Evolutionary conservation across 2,113 vertebrate genomes (phyloP), one percentile per base, ranked within the genome.

Genomic region (Proterorhinus semilunaris): DNA sequence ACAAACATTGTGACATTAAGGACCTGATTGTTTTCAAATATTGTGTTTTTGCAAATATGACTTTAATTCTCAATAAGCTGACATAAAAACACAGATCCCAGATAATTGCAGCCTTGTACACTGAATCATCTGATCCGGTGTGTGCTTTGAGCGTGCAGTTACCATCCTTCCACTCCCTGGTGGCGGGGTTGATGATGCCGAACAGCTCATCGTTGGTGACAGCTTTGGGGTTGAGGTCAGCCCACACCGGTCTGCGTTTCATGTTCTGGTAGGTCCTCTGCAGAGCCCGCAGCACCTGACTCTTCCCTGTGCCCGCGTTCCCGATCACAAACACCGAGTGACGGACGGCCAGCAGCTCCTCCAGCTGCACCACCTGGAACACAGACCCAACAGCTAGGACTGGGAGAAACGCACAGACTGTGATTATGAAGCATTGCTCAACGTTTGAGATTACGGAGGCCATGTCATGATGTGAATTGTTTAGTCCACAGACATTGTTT

Each of bases 321-420:
- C 97, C 98, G 73, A 99, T 94, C 74, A 99, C 92, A 0, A 99
- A 99, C 80, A 99, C 96, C 0, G 98, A 99, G 90, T 99, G 98
- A 11, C 97, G 92, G 8, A 99, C 95, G 0, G 86, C 93, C 80
- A 99, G 86, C 45, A 99, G 90, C 87, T 99, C 96, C 86, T 98
- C 95, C 79, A 99, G 86, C 88, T 99, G 97, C 51, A 98, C 94
- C 81, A 99, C 95, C 98, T 98, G 76, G 67, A 62, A 67, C 49
- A 62, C 64, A 65, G 7, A 50, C 46, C 65, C 21, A 27, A 55
- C 51, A n/a, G 49, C 12, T 36, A 36, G 27, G 3, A 36, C 27
- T 36, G 27, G 4, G 4, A 36, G 27, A 36, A 36, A 3, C 27
- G 27, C 27, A 27, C 27, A 36, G 27, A 36, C 27, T 36, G 27